These are phyloP conservation scores for Pionites leucogaster DNA, from an alignment of 2,113 vertebrate genomes.

Conservation along the genomic window DNA sequence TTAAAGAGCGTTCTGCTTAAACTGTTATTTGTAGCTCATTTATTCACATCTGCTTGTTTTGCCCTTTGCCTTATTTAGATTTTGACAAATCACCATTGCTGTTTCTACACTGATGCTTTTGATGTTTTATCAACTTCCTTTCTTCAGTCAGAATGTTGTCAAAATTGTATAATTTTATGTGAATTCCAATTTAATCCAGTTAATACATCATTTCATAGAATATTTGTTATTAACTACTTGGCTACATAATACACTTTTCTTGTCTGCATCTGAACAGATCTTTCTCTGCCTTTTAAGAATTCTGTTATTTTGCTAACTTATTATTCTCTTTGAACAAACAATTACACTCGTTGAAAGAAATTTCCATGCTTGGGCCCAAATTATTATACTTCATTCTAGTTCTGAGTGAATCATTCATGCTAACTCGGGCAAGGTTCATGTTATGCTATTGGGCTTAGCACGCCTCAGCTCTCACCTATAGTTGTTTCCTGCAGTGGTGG, in stretches of 20 bases:
- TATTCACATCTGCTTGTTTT: background rate
- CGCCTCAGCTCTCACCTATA: background rate
- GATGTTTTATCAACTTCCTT: background rate
- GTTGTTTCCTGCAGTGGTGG: fast-evolving
- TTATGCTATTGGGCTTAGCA: background rate
- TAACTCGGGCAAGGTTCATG: background rate
- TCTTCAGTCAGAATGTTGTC: background rate
- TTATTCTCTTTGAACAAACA: background rate
- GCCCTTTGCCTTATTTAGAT: background rate
- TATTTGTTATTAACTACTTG: background rate
- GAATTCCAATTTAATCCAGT: background rate
- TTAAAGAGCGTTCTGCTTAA: constrained; percentile 17
- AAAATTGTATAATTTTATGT: background rate
- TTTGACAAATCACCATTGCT: background rate
- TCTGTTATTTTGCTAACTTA: background rate
- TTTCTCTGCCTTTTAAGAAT: background rate
- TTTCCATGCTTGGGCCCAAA: background rate
- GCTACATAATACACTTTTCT: background rate
- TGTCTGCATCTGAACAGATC: background rate
- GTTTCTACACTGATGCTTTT: background rate
- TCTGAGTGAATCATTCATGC: background rate
- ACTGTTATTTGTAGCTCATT: constrained; percentile 1
- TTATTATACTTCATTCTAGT: background rate
- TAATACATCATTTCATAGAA: background rate
- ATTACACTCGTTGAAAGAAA: background rate